Conservation (phyloP, 2,888 invertebrate genomes). For the Aspidiotus destructor region DNA sequence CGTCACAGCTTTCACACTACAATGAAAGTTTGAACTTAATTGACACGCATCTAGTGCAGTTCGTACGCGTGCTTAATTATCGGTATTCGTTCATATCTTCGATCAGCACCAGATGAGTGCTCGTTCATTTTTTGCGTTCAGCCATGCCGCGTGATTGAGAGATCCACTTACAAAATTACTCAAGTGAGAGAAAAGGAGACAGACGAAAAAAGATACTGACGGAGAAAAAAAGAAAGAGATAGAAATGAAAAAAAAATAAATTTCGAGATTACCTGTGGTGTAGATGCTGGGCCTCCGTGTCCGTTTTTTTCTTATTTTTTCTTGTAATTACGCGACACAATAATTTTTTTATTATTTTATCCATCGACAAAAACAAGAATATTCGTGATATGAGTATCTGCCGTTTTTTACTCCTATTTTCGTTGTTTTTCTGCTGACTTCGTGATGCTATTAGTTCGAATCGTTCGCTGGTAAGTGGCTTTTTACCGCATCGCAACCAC, state of each 20-base stretch:
- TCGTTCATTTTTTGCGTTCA: too few species aligned
- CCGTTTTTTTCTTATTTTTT: too few species aligned
- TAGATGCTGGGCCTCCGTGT: too few species aligned
- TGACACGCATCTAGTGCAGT: conserved; percentile 3
- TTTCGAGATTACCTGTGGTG: background rate
- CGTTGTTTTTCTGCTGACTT: conserved; percentile 22
- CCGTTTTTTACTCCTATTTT: background rate
- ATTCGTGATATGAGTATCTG: conserved; percentile 4
- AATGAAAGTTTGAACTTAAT: conserved; percentile 20
- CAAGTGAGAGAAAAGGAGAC: background rate
- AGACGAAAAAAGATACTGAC: too few species aligned
- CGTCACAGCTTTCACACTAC: conserved; percentile 24
- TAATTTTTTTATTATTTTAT: background rate
- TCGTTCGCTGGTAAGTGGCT: conserved; percentile 17
- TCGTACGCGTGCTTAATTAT: background rate
- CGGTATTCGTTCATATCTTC: background rate
- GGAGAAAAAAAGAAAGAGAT: too few species aligned
- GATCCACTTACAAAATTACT: background rate
- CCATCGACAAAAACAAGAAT: background rate
- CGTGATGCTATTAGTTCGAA: conserved; percentile 30
- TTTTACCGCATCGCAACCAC: conserved; percentile 17
- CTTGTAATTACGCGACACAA: background rate
- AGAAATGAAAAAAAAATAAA: background rate
- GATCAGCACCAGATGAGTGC: too few species aligned
- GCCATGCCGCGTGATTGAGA: too few species aligned